Base-by-base conservation (phyloP, 2,888 invertebrate species). In the Eupithecia subfuscata region DNA sequence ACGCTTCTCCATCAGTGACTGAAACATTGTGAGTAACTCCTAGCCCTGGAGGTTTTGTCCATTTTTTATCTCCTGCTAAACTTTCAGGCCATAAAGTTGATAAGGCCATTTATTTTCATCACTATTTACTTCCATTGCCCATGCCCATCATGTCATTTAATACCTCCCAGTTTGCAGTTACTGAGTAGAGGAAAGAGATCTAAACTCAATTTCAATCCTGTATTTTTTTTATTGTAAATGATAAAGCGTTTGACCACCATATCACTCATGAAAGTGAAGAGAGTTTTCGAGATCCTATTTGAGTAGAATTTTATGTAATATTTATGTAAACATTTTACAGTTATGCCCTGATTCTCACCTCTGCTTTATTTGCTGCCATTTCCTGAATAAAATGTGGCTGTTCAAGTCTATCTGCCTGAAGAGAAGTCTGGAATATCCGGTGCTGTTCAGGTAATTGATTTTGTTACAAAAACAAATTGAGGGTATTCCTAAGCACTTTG, bases 341-440 rank as follows among this genome's bases (percentile, higher is more conserved):
- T 75, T 94, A 0, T 90, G 90, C 70, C 88, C 88, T 0, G 92
- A 93, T 69, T 90, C 91, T 0, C 91, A 93, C 11, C 75, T 94
- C 0, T 94, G 94, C 65, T 86, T 89, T 69, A 88, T 94, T 0
- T 94, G 94, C 80, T 89, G 89, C 67, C 91, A 94, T 70, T 84
- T 93, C 25, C 77, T 94, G 1, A 87, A 91, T 56, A 92, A 93
- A 65, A 82, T 94, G 14, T 91, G 89, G 79, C 60, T 90, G 5
- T 94, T 94, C 73, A 88, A 87, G 70, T 89, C 90, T 0, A 83
- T 91, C 16, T 94, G 94, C 60, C 68, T 92, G 12, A 92, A 92
- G 76, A 77, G 92, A 9, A 92, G 90, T 64, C 80, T 91, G 68
- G 93, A 93, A 72, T 93, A 93, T 76, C 93, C 94, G 3, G 89